Evolutionary conservation across 2,797 vertebrate species (phyloP).

Genomic region (Oryzias dopingdopingensis): DNA sequence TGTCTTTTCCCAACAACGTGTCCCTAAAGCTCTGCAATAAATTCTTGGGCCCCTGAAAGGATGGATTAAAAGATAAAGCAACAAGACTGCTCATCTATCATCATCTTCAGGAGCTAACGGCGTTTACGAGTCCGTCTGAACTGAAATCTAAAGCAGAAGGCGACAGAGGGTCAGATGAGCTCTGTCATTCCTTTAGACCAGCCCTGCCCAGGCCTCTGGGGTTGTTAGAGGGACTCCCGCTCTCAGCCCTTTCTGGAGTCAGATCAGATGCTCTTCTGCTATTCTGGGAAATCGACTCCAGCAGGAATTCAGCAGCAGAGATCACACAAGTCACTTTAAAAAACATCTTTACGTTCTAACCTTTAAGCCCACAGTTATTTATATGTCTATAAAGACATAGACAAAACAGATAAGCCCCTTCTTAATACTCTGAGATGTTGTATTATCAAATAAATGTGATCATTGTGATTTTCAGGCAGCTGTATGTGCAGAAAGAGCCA

Average conservation of each 20-base stretch:
- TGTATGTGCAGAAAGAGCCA: too few relatives aligned
- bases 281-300: slow-evolving; percentile 56
- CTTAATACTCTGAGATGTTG: too few relatives aligned
- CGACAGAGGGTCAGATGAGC: slow-evolving; percentile 46
- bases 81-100: slow-evolving; percentile 18
- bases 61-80: slow-evolving; percentile 35
- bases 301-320: slow-evolving; percentile 26
- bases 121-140: background rate
- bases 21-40: slow-evolving; percentile 60
- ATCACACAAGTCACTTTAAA: too few relatives aligned
- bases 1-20: slow-evolving; percentile 39
- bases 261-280: slow-evolving; percentile 51
- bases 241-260: slow-evolving; percentile 34
- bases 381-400: too few relatives aligned
- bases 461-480: too few relatives aligned
- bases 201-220: slow-evolving; percentile 21
- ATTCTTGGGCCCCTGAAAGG: slow-evolving; percentile 31
- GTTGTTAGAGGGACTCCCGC: slow-evolving; percentile 49
- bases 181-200: slow-evolving; percentile 38
- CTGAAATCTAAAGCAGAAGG: slow-evolving; percentile 21
- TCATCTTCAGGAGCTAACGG: slow-evolving; percentile 2
- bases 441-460: too few relatives aligned
- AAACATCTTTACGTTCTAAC: too few relatives aligned
- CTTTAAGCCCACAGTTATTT: too few relatives aligned
- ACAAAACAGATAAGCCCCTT: too few relatives aligned